Evolutionary conservation across 2,797 vertebrate species (phyloP).

Genomic region (Selene dorsalis): DNA sequence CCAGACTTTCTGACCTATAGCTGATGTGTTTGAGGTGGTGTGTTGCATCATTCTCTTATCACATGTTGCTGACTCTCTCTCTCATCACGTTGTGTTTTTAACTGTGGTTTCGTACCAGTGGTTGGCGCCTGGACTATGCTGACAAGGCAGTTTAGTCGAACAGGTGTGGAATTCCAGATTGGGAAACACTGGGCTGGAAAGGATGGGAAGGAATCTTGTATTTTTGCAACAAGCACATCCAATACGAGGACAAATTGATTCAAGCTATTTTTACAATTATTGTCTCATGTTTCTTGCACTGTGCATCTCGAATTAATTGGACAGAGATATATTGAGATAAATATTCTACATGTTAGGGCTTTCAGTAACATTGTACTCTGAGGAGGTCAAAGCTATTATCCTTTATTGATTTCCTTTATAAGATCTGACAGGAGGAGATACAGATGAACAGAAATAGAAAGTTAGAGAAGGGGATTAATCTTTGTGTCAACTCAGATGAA

Average conservation of each 20-base stretch:
- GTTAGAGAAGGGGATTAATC: constrained; percentile 37
- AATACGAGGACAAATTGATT: constrained; percentile 19
- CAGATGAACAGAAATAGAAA: constrained; percentile 58
- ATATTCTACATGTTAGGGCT: constrained; percentile 26
- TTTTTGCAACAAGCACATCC: constrained; percentile 10
- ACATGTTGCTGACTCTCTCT: background rate
- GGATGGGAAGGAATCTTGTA: background rate
- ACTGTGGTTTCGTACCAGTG: constrained; percentile 7
- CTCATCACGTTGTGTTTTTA: constrained; percentile 18
- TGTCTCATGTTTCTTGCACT: constrained; percentile 18
- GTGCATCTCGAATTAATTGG: constrained; percentile 28
- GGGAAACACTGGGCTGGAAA: background rate
- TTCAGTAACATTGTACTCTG: constrained; percentile 36
- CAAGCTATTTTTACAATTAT: constrained; percentile 29
- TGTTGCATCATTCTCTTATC: constrained; percentile 21
- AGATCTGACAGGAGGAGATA: constrained; percentile 43
- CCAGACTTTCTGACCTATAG: constrained; percentile 2
- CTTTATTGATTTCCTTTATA: constrained; percentile 60
- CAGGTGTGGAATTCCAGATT: constrained; percentile 19
- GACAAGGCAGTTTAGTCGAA: constrained; percentile 4
- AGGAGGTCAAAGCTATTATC: constrained; percentile 59
- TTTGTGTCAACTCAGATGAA: constrained; percentile 24
- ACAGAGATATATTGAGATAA: constrained; percentile 34
- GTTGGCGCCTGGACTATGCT: background rate
- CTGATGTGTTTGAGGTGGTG: constrained; percentile 15